These are phyloP conservation scores for Phrynosoma blainvillii DNA, from an alignment of 2,113 vertebrate genomes.

Conservation along the genomic window DNA sequence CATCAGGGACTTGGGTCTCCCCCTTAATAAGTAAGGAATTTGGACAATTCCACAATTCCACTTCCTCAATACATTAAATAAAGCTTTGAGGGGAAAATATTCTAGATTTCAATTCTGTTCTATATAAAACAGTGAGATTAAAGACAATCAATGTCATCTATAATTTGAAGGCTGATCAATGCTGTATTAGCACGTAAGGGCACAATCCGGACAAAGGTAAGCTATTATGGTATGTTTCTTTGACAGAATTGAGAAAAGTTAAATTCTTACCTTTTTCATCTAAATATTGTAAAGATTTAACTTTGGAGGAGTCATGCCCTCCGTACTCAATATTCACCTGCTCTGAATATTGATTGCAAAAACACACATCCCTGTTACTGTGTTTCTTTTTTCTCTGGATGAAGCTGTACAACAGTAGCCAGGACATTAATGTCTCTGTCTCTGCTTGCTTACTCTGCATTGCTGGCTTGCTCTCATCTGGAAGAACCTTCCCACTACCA, in stretches of 20 bases:
- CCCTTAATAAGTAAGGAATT: too few relatives aligned
- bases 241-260: background rate
- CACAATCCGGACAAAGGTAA: background rate
- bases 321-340: background rate
- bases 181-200: background rate
- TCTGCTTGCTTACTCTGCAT: slow-evolving; percentile 46
- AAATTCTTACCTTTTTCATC: background rate
- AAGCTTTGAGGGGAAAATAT: background rate
- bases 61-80: background rate
- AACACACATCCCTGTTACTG: slow-evolving; percentile 7
- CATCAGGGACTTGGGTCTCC: background rate
- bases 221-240: background rate
- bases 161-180: background rate
- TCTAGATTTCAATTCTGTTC: background rate
- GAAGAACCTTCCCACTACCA: background rate
- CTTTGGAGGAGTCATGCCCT: background rate
- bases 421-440: slow-evolving; percentile 34
- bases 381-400: slow-evolving; percentile 10
- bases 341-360: background rate
- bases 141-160: background rate
- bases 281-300: background rate
- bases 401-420: background rate
- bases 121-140: background rate
- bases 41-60: background rate
- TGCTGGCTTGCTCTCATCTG: slow-evolving; percentile 17